phyloP scores from a whole-genome alignment of 1,140 invertebrate genomes.

The Chironomus striatipennis region DNA sequence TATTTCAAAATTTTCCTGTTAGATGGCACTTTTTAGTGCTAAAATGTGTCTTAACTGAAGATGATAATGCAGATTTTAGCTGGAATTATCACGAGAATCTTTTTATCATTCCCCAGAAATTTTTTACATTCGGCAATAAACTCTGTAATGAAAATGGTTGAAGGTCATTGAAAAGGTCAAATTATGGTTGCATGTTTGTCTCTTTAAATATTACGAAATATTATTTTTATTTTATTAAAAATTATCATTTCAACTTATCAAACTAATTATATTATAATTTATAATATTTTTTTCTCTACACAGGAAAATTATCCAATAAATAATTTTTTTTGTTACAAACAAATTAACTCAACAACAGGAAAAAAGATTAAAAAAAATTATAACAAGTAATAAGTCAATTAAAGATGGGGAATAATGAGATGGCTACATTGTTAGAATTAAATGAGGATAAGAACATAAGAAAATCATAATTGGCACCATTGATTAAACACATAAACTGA shows the following conservation, averaged over 20 bases:
- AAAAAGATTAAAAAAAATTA: background rate
- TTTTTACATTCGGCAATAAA: background rate
- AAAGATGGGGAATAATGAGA: background rate
- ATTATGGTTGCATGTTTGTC: background rate
- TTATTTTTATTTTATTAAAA: background rate
- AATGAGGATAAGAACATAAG: background rate
- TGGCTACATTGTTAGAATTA: background rate
- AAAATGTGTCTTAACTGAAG: background rate
- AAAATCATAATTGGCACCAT: conserved; percentile 1
- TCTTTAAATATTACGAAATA: background rate
- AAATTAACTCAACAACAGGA: conserved; percentile 13
- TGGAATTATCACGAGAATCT: background rate
- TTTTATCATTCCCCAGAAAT: background rate
- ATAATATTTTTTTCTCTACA: background rate
- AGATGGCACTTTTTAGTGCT: background rate
- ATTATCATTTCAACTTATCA: background rate
- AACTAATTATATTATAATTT: no score
- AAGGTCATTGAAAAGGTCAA: background rate
- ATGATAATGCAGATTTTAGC: background rate
- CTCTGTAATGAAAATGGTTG: background rate
- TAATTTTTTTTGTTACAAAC: background rate
- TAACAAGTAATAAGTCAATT: background rate
- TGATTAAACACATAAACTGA: background rate
- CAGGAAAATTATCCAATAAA: background rate
- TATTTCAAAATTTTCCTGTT: background rate